A percentile compares a stretch with the other conserved stretches of the same genome.
Evolutionary conservation across 2,113 vertebrate genomes (phyloP).

Genomic region (Scatophagus argus): DNA sequence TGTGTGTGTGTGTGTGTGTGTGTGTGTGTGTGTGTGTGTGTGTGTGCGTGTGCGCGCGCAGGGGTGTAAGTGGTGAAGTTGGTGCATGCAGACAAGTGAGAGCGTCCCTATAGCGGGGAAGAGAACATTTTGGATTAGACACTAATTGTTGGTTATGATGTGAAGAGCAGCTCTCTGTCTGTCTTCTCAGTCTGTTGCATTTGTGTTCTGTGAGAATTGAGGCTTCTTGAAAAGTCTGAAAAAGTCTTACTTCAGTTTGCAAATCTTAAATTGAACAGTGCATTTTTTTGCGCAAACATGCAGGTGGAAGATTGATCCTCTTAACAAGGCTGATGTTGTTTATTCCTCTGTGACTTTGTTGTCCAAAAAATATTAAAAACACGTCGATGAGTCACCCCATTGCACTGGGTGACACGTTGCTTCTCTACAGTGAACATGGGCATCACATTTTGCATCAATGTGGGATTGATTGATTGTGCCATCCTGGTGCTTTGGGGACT

Average conservation of each 20-base stretch:
- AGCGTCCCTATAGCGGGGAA: too few relatives aligned
- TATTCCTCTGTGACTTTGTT: neutral
- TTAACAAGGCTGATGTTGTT: neutral
- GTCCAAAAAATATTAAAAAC: too few relatives aligned
- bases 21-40: neutral
- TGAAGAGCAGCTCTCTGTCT: too few relatives aligned
- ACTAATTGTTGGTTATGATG: too few relatives aligned
- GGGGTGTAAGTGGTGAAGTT: too few relatives aligned
- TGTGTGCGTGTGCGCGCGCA: neutral
- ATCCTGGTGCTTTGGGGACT: neutral
- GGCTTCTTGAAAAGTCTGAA: too few relatives aligned
- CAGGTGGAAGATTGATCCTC: neutral
- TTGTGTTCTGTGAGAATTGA: too few relatives aligned
- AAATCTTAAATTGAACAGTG: too few relatives aligned
- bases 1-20: constrained; percentile 10
- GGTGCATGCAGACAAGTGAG: neutral
- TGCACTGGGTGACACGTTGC: neutral
- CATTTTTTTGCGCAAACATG: too few relatives aligned
- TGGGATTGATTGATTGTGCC: neutral
- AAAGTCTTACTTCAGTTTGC: too few relatives aligned
- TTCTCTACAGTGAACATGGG: neutral
- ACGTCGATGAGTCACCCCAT: neutral
- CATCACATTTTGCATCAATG: neutral
- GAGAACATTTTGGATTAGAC: too few relatives aligned
- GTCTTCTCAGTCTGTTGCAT: too few relatives aligned